A percentile compares a stretch with the other conserved stretches of the same genome.
Evolutionary conservation across 2,888 invertebrate species (phyloP).

Genomic region (Apomyelois bistriatella): DNA sequence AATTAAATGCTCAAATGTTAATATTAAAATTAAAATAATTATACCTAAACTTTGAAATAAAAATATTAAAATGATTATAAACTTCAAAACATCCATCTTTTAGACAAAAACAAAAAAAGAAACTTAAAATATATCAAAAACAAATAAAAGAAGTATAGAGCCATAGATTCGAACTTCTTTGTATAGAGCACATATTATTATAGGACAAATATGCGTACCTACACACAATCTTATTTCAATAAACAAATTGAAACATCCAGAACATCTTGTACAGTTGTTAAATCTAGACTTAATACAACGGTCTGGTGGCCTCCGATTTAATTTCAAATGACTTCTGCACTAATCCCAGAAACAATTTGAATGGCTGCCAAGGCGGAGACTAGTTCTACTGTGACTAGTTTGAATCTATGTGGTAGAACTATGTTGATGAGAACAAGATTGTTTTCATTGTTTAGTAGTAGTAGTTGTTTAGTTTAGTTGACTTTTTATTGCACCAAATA

Average conservation of each 20-base stretch:
- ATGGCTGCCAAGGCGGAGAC: slow-evolving; percentile 1
- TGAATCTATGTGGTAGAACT: background rate
- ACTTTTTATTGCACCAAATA: no score
- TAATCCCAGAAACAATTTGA: slow-evolving; percentile 10
- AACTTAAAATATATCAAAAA: no score
- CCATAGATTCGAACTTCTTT: no score
- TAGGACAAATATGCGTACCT: no score
- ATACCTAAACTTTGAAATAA: no score
- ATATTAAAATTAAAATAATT: no score
- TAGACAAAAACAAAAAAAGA: no score
- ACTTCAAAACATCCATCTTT: no score
- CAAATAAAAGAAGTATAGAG: no score
- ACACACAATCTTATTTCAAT: background rate
- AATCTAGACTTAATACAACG: slow-evolving; percentile 1
- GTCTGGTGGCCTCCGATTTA: slow-evolving; percentile 4
- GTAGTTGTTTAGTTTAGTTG: background rate
- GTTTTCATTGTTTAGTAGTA: background rate
- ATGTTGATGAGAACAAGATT: background rate
- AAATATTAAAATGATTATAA: no score
- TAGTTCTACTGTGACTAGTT: background rate
- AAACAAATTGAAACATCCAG: background rate
- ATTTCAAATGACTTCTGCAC: slow-evolving; percentile 9
- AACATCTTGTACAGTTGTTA: slow-evolving; percentile 5
- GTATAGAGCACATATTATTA: no score
- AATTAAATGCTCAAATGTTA: no score